Base-by-base conservation (phyloP, 2,113 vertebrate species). In the Pachyramphus minor region DNA sequence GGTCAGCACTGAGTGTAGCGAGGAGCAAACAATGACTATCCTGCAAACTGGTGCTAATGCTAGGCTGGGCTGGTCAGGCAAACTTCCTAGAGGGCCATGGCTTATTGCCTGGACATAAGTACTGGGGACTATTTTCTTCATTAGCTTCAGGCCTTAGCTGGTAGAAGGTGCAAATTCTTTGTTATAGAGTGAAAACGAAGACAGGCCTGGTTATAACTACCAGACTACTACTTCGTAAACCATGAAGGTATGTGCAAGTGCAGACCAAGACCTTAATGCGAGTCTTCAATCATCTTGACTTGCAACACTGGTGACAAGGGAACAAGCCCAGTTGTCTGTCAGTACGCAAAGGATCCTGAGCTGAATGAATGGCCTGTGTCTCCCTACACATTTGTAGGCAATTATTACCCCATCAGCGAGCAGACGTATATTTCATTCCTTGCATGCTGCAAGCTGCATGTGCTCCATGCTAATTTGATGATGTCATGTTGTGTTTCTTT, bases 391-490 rank as follows among this genome's bases (percentile, higher is more conserved):
- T 63, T 64, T 66, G 37, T 75, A 72, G 74, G 58, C 49, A 87
- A 58, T 75, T 73, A 66, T 85, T 90, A 80, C 14, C 14, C 56
- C n/a, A 23, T 4, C 0, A 0, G 11, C 60, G 35, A 2, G 30
- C 1, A 68, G 69, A 31, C 2, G 0, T 0, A 7, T 0, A 0
- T 39, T 67, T 13, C 5, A 2, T 35, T 37, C 42, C 68, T 13
- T 35, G 17, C 19, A 2, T 5, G 14, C 55, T 0, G 2, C 0
- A 5, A 90, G 78, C 77, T 66, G 37, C 3, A 0, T 10, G 47
- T 1, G 24, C 27, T 69, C 85, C 59, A 2, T 25, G 53, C 39
- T 69, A 71, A 84, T 86, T n/a, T 91, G 74, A 44, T 72, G 21
- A 20, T 41, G 52, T 30, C 87, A 4, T 3, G 5, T 66, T 94